Percentiles rank a stretch among this genome's conserved stretches.
Evolutionary conservation across 2,113 vertebrate genomes (phyloP).

Genomic region (Pachycephala philippinensis): DNA sequence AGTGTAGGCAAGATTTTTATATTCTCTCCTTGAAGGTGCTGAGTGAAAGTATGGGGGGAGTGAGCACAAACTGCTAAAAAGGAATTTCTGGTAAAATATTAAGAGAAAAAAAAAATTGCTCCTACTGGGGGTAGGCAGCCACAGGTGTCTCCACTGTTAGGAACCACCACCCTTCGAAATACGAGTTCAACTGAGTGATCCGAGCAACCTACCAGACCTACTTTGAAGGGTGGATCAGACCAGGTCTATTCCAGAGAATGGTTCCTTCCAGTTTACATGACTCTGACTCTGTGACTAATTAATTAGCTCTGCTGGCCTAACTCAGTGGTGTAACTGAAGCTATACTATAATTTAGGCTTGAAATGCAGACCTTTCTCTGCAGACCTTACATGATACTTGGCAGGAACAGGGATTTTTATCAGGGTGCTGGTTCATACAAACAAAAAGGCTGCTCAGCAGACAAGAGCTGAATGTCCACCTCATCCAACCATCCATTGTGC

Average conservation of each 20-base stretch:
- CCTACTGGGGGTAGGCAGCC: not conserved
- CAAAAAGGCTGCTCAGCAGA: not conserved
- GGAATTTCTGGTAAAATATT: not conserved
- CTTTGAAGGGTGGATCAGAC: not conserved
- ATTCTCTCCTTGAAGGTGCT: not conserved
- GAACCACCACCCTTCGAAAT: not conserved
- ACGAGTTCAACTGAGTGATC: not conserved
- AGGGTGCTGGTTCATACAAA: not conserved
- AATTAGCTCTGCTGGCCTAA: not conserved
- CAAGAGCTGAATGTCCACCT: not conserved
- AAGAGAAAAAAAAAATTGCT: not conserved
- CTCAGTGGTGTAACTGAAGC: not conserved
- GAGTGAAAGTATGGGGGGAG: not conserved
- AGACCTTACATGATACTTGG: not conserved
- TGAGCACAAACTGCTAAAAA: not conserved
- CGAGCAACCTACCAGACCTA: not conserved
- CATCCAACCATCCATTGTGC: not conserved
- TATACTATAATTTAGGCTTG: not conserved
- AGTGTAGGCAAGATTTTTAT: no score
- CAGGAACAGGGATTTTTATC: not conserved
- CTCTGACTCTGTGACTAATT: not conserved
- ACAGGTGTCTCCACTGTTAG: not conserved
- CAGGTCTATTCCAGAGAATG: not conserved
- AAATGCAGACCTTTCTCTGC: not conserved
- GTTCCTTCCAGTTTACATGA: not conserved